Evolutionary conservation across 1,140 invertebrate genomes (phyloP).

Genomic region (Oryctes rhinoceros): DNA sequence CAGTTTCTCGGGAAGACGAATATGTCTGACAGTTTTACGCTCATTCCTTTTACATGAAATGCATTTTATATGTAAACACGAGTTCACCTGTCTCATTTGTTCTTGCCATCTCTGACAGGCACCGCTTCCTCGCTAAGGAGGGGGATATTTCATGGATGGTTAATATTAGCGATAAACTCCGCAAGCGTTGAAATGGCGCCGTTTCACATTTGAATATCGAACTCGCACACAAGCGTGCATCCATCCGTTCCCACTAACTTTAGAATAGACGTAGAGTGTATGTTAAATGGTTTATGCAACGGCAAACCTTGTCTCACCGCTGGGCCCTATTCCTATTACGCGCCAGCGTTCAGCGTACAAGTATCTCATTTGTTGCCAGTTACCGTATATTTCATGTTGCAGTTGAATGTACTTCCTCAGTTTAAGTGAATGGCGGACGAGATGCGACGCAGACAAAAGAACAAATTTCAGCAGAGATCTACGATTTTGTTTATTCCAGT

Average conservation of each 20-base stretch:
- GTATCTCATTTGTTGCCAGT: constrained; percentile 3
- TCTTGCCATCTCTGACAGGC: constrained; percentile 1
- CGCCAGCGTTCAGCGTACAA: background rate
- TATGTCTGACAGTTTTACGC: background rate
- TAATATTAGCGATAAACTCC: constrained; percentile 37
- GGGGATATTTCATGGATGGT: background rate
- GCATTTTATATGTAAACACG: constrained; percentile 25
- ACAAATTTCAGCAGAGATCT: background rate
- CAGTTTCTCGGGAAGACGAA: background rate
- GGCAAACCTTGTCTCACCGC: constrained; percentile 50
- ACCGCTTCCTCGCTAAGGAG: background rate
- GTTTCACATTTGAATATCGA: constrained; percentile 45
- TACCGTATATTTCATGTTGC: constrained; percentile 6
- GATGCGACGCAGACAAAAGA: background rate
- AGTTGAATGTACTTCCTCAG: constrained; percentile 22
- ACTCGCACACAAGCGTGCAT: background rate
- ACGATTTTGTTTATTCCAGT: background rate
- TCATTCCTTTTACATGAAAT: constrained; percentile 16
- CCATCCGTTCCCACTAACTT: constrained; percentile 43
- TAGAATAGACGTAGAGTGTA: constrained; percentile 50
- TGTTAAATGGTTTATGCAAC: constrained; percentile 57
- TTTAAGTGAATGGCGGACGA: background rate
- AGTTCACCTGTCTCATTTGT: constrained; percentile 15
- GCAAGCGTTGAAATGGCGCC: constrained; percentile 39
- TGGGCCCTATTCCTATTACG: constrained; percentile 42